Conservation (phyloP, 2,113 vertebrate genomes). For the Cairina moschata region DNA sequence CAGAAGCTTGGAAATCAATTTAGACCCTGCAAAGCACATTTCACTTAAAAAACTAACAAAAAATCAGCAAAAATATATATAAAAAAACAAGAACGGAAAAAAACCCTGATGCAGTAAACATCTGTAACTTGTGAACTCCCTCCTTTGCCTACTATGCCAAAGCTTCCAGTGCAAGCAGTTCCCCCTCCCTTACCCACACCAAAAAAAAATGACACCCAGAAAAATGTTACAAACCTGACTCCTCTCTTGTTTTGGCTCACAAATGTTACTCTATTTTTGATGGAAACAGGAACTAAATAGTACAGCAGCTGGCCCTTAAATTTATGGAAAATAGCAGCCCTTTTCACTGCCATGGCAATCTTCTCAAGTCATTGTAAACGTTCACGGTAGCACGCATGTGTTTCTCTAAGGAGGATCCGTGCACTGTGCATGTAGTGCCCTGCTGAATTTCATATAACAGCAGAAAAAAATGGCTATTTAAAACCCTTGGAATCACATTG, state of each 20-base stretch:
- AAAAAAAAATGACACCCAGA: neutral
- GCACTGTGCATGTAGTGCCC: neutral
- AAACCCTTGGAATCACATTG: neutral
- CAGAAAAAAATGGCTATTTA: neutral
- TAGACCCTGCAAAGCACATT: neutral
- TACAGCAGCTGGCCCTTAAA: neutral
- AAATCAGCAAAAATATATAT: too few species aligned
- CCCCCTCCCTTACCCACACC: neutral
- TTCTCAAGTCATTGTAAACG: neutral
- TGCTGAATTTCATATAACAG: neutral
- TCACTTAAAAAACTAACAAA: too few species aligned
- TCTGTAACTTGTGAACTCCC: neutral
- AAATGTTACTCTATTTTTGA: neutral
- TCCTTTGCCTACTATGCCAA: neutral
- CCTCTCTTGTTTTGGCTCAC: neutral
- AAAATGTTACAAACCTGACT: neutral
- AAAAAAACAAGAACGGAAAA: neutral
- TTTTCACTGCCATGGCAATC: neutral
- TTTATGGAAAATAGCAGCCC: neutral
- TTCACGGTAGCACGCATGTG: rapidly evolving
- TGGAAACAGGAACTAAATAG: neutral
- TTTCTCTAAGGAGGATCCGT: neutral
- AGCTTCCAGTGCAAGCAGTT: neutral
- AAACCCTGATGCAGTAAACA: neutral
- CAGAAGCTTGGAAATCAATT: conserved; percentile 12